Evolutionary conservation across 2,888 invertebrate genomes (phyloP).

Genomic region (Melieria omissa): DNA sequence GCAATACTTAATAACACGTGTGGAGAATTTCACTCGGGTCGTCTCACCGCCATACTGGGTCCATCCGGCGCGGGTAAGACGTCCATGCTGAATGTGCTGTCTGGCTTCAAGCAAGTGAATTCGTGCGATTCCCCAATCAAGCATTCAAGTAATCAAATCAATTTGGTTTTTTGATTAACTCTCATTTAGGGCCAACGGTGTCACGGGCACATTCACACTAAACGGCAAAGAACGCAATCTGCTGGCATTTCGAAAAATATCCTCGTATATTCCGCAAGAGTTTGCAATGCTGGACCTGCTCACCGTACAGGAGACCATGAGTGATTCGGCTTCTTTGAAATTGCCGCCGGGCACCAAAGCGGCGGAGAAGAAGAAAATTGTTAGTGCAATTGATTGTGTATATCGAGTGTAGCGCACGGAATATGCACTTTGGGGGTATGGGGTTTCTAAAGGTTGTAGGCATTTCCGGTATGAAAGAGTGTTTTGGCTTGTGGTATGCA

Average conservation of each 20-base stretch:
- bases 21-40: slow-evolving; percentile 73
- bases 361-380: slow-evolving; percentile 75
- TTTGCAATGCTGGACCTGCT: slow-evolving; percentile 82
- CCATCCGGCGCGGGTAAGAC: slow-evolving; percentile 84
- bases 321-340: slow-evolving; percentile 86
- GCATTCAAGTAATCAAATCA: background rate
- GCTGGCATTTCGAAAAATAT: slow-evolving; percentile 71
- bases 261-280: slow-evolving; percentile 88
- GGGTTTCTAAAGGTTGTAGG: too few species aligned
- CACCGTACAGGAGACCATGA: slow-evolving; percentile 85
- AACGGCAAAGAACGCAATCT: slow-evolving; percentile 76
- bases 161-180: background rate
- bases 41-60: slow-evolving; percentile 75
- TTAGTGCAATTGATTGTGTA: slow-evolving; percentile 62
- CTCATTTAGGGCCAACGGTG: slow-evolving; percentile 51
- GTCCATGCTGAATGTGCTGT: slow-evolving; percentile 78
- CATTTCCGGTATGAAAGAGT: too few species aligned
- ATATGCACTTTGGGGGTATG: too few species aligned
- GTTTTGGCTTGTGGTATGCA: too few species aligned
- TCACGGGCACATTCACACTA: slow-evolving; percentile 76
- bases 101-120: slow-evolving; percentile 74
- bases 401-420: too few species aligned
- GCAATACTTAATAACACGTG: slow-evolving; percentile 70
- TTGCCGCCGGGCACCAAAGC: slow-evolving; percentile 72
- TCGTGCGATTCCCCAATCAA: slow-evolving; percentile 1